Percentiles rank a stretch among this genome's conserved stretches.
These are phyloP conservation scores for Ephestia elutella DNA, from an alignment of 1,140 invertebrate species.

Conservation along the genomic window DNA sequence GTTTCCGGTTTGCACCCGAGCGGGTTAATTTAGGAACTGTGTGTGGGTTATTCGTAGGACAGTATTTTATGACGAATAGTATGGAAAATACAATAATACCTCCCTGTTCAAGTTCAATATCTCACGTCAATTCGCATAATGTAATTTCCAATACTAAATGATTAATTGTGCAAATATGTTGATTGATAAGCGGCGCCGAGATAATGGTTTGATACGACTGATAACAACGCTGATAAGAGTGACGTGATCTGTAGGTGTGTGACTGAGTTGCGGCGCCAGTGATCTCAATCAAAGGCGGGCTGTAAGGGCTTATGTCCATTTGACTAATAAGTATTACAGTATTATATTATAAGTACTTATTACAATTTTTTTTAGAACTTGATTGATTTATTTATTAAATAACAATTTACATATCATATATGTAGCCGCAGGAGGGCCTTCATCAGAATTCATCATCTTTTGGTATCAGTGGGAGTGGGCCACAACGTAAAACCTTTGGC, in stretches of 20 bases:
- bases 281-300: background rate
- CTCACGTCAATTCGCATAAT: background rate
- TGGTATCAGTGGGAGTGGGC: no score
- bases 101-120: background rate
- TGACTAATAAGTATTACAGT: background rate
- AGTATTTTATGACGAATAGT: no score
- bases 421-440: no score
- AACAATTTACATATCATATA: no score
- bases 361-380: no score
- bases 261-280: background rate
- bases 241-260: background rate
- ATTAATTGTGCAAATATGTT: constrained; percentile 2
- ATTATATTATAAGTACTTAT: background rate
- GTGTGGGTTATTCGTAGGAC: no score
- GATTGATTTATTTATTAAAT: no score
- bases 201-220: background rate
- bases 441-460: no score
- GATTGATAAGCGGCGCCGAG: constrained; percentile 9
- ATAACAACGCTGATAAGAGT: background rate
- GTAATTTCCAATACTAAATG: background rate
- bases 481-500: no score
- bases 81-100: no score
- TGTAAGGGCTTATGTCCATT: background rate
- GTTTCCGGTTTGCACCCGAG: no score
- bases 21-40: no score